Conservation (phyloP, 2,113 vertebrate genomes). For the Xenus cinereus region DNA sequence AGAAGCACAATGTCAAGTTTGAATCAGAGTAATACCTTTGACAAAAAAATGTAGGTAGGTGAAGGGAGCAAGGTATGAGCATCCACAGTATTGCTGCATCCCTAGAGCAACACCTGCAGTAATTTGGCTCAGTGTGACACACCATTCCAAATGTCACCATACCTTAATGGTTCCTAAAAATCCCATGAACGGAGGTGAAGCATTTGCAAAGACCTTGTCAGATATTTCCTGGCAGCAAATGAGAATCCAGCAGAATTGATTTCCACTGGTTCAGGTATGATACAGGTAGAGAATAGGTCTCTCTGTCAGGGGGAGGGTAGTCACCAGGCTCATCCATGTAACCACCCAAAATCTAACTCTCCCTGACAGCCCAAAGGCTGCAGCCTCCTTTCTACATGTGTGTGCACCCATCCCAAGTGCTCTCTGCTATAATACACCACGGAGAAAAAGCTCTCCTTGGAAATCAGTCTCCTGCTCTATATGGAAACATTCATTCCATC, state of each 20-base stretch:
- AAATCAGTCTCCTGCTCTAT: not conserved
- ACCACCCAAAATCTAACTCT: not conserved
- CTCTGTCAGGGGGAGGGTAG: not conserved
- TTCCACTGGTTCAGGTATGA: not conserved
- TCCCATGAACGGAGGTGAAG: not conserved
- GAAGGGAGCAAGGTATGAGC: not conserved
- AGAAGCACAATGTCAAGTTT: not conserved
- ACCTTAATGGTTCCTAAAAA: not conserved
- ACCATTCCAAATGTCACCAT: not conserved
- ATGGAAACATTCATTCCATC: not conserved
- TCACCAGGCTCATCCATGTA: not conserved
- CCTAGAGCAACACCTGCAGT: not conserved
- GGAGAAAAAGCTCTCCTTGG: not conserved
- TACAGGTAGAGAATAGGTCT: not conserved
- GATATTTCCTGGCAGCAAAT: not conserved
- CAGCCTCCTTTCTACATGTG: not conserved
- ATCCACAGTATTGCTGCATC: not conserved
- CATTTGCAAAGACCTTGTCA: not conserved
- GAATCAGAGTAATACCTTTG: not conserved
- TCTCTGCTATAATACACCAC: not conserved
- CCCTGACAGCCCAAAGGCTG: not conserved
- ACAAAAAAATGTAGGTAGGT: not conserved
- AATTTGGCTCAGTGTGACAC: not conserved
- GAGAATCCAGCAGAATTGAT: not conserved
- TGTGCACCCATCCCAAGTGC: rapidly evolving